Percentiles rank a stretch among this genome's conserved stretches.
Conservation (phyloP, 1,140 invertebrate genomes). For the Trichomalopsis sarcophagae region DNA sequence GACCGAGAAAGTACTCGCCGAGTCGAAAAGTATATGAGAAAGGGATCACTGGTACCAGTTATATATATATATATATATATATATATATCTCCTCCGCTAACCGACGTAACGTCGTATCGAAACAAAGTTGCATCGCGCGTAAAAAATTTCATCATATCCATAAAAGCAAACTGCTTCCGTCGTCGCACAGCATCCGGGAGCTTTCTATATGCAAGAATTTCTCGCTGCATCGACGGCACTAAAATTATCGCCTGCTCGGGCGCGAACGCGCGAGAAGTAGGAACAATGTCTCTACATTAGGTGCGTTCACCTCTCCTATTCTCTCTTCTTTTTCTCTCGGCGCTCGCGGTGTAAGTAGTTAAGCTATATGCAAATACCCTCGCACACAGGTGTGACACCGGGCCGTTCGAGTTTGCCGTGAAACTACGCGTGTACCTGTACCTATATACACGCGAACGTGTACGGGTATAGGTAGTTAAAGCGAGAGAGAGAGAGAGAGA, state of each 20-base stretch:
- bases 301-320: constrained; percentile 23
- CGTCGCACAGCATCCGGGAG: neutral
- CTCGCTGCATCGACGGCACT: neutral
- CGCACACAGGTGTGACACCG: neutral
- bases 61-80: too few relatives aligned
- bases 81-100: too few relatives aligned
- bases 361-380: constrained; percentile 30
- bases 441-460: too few relatives aligned
- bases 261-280: constrained; percentile 39
- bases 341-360: neutral
- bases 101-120: too few relatives aligned
- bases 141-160: too few relatives aligned
- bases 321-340: neutral
- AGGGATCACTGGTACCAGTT: too few relatives aligned
- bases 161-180: too few relatives aligned
- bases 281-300: constrained; percentile 43
- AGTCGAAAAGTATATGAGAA: constrained; percentile 12
- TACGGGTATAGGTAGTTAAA: neutral
- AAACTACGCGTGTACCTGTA: neutral
- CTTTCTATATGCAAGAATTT: too few relatives aligned
- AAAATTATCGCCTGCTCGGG: neutral
- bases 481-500: neutral
- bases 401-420: neutral
- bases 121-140: too few relatives aligned
- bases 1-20: constrained; percentile 34